Evolutionary conservation across 1,140 invertebrate species (phyloP), one percentile per base, ranked within the genome.

Genomic region (Drosophila aff.): DNA sequence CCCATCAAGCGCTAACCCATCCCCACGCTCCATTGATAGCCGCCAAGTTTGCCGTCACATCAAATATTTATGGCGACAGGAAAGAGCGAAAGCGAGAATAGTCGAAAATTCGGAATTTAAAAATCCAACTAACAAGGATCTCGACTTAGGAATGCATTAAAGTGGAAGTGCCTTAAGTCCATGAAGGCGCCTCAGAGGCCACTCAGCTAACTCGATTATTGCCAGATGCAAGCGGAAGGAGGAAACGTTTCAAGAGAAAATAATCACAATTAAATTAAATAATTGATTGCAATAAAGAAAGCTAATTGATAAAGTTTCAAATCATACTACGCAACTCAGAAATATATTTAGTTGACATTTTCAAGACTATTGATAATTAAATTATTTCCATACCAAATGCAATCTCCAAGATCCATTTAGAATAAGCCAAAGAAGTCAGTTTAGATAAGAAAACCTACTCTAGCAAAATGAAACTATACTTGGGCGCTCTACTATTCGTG

Each of bases 61-160:
- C 81, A 86, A 86, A 89, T 83, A 86, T 86, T 86, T 83, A 89
- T 89, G 79, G 84, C 86, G 82, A 80, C 69, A 83, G 73, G 59
- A 62, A 10, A 33, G 50, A 13, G 28, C 7, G 50, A 23, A 44
- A 71, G 61, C 57, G 38, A 50, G 43, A 67, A 68, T 71, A 71
- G 67, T 67, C 49, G 63, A 71, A 71, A 68, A 61, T 73, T 52
- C 38, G 44, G 55, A 73, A 60, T 73, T 73, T 73, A 73, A 73
- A 73, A 73, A 73, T 74, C 68, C 49, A 52, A 59, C 44, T 38
- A 55, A 67, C 64, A 36, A 67, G 47, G 31, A 66, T 55, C 52
- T 68, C 31, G 8, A 31, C n/a, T 40, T 55, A 15, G 13, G n/a
- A 53, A 69, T 36, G 21, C 33, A 53, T 69, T 69, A 66, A 67